phyloP scores from a whole-genome alignment of 2,888 invertebrate species.

The Zelleria hepariella region DNA sequence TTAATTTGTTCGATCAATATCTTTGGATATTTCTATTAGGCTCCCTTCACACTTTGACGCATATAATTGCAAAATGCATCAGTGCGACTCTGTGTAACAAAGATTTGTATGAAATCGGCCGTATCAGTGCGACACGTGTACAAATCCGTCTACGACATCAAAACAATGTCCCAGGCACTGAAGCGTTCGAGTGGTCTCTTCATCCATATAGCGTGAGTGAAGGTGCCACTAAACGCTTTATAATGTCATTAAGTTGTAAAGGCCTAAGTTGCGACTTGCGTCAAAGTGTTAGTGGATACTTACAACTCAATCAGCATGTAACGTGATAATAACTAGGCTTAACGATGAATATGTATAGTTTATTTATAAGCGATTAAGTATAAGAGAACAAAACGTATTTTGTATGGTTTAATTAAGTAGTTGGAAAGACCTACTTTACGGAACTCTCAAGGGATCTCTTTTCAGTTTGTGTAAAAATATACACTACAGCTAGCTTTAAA shows the following conservation, averaged over 20 bases:
- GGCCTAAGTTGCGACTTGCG: no score
- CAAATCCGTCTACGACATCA: not conserved
- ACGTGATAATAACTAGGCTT: slow-evolving; percentile 70
- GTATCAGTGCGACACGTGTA: not conserved
- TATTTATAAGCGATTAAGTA: slow-evolving; percentile 40
- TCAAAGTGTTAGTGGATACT: not conserved
- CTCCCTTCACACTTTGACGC: not conserved
- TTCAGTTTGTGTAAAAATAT: no score
- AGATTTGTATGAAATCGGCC: not conserved
- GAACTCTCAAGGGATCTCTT: no score
- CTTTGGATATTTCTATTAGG: not conserved
- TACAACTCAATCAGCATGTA: slow-evolving; percentile 46
- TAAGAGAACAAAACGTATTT: slow-evolving; percentile 8
- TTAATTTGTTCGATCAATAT: not conserved
- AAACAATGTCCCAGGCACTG: no score
- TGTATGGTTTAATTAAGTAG: not conserved
- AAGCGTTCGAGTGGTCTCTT: no score
- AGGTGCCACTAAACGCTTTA: no score
- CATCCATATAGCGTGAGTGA: no score
- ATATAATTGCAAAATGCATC: not conserved
- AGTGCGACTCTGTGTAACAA: not conserved
- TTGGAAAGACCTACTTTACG: no score
- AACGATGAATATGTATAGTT: slow-evolving; percentile 43
- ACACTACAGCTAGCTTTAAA: no score
- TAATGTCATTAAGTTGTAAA: no score